These are phyloP conservation scores for Quadriops clusia DNA, from an alignment of 2,888 invertebrate species.

Conservation along the genomic window DNA sequence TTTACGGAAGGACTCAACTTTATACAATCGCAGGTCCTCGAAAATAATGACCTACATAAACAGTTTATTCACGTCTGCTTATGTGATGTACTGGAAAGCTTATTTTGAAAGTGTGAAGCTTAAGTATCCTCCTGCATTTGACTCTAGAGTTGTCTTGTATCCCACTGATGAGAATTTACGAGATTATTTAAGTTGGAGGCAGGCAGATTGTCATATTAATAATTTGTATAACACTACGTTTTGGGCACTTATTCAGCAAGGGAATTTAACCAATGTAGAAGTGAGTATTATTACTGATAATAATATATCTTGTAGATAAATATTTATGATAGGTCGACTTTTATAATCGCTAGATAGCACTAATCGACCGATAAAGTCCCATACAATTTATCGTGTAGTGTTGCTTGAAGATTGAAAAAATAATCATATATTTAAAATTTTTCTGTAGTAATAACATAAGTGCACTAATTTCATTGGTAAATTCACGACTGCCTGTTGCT, in stretches of 20 bases:
- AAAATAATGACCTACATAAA: slow-evolving; percentile 80
- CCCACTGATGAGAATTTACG: slow-evolving; percentile 75
- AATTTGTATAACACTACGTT: slow-evolving; percentile 95
- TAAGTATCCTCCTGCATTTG: slow-evolving; percentile 86
- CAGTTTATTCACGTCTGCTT: slow-evolving; percentile 80
- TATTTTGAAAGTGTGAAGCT: slow-evolving; percentile 59
- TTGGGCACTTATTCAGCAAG: slow-evolving; percentile 77
- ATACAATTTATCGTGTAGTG: too few relatives aligned
- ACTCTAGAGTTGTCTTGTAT: slow-evolving; percentile 79
- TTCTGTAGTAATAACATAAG: too few relatives aligned
- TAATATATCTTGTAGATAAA: too few relatives aligned
- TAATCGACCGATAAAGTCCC: too few relatives aligned
- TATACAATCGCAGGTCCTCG: slow-evolving; percentile 71
- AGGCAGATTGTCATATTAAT: slow-evolving; percentile 92
- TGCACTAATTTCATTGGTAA: too few relatives aligned
- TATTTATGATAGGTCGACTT: too few relatives aligned
- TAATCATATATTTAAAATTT: too few relatives aligned
- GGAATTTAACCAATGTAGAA: slow-evolving; percentile 59
- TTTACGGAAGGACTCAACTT: slow-evolving; percentile 59
- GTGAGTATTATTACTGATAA: slow-evolving; percentile 34
- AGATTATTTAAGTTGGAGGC: slow-evolving; percentile 87
- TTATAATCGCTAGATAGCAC: too few relatives aligned
- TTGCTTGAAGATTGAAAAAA: too few relatives aligned
- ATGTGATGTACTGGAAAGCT: slow-evolving; percentile 76
- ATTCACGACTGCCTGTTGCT: too few relatives aligned